A percentile compares a stretch with the other conserved stretches of the same genome.
Conservation (phyloP, 2,888 invertebrate genomes). For the Gnatocerus cornutus region DNA sequence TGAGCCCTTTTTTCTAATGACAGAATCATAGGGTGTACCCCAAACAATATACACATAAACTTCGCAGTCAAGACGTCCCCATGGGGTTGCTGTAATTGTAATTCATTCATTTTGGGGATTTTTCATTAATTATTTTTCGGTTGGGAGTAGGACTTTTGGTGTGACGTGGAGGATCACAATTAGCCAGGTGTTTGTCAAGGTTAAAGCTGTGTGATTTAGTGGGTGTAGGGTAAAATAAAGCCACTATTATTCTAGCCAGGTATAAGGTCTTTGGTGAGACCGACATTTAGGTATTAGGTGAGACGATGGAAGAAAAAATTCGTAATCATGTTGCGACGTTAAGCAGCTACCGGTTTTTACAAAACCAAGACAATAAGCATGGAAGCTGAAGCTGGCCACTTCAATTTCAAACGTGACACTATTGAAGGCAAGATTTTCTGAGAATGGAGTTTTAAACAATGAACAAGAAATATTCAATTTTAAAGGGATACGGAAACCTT, state of each 20-base stretch:
- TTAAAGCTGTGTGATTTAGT: constrained; percentile 60
- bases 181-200: constrained; percentile 66
- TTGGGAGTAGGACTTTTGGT: constrained; percentile 31
- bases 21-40: constrained; percentile 69
- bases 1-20: constrained; percentile 68
- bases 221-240: constrained; percentile 61
- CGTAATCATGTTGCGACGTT: constrained; percentile 38
- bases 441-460: constrained; percentile 20
- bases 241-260: constrained; percentile 56
- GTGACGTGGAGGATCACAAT: constrained; percentile 59
- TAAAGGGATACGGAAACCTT: too few relatives aligned
- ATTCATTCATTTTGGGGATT: constrained; percentile 45
- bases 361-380: constrained; percentile 38
- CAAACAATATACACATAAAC: constrained; percentile 63
- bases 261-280: constrained; percentile 47
- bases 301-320: constrained; percentile 34
- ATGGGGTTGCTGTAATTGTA: constrained; percentile 51
- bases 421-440: constrained; percentile 25
- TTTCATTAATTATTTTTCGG: constrained; percentile 47
- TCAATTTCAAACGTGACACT: constrained; percentile 38
- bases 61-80: constrained; percentile 61
- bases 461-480: too few relatives aligned
- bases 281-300: constrained; percentile 42
- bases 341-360: constrained; percentile 44
- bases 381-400: constrained; percentile 34